Evolutionary conservation across 2,888 invertebrate genomes (phyloP).

Genomic region (Diadromus collaris): DNA sequence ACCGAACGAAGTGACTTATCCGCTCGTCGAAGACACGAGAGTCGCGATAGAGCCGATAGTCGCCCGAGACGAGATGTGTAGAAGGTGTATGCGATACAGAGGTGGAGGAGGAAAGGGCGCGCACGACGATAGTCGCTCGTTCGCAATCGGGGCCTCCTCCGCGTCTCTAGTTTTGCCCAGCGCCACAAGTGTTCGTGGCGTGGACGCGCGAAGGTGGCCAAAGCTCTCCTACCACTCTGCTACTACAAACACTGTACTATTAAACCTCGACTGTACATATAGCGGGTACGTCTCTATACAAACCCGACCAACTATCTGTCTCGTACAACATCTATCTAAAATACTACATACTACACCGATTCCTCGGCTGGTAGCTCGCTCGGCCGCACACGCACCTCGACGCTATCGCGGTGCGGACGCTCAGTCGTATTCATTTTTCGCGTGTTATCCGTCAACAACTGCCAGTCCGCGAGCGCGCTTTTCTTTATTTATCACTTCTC

Average conservation of each 20-base stretch:
- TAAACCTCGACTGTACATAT: not conserved
- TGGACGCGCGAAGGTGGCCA: slow-evolving; percentile 71
- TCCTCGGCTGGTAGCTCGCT: slow-evolving; percentile 37
- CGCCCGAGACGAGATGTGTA: slow-evolving; percentile 18
- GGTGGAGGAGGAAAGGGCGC: slow-evolving; percentile 55
- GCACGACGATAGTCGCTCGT: slow-evolving; percentile 48
- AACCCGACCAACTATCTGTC: slow-evolving; percentile 6
- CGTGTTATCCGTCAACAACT: not conserved
- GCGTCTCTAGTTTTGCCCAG: slow-evolving; percentile 64
- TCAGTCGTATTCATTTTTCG: slow-evolving; percentile 23
- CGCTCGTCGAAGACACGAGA: not conserved
- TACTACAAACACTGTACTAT: slow-evolving; percentile 14
- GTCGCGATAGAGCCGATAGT: slow-evolving; percentile 13
- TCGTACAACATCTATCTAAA: slow-evolving; percentile 16
- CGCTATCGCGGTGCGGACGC: slow-evolving; percentile 52
- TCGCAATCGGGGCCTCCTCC: slow-evolving; percentile 54
- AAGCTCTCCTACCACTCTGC: slow-evolving; percentile 54
- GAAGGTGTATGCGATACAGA: slow-evolving; percentile 25
- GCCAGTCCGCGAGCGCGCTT: slow-evolving; percentile 6
- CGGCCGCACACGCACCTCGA: slow-evolving; percentile 53
- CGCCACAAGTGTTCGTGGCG: slow-evolving; percentile 77
- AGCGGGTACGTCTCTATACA: slow-evolving; percentile 12
- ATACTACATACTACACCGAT: slow-evolving; percentile 28
- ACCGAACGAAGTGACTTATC: not conserved
- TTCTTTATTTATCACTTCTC: not conserved